Percentiles rank a stretch among this genome's conserved stretches.
phyloP scores from a whole-genome alignment of 2,888 invertebrate genomes.

The Micropterix aruncella region DNA sequence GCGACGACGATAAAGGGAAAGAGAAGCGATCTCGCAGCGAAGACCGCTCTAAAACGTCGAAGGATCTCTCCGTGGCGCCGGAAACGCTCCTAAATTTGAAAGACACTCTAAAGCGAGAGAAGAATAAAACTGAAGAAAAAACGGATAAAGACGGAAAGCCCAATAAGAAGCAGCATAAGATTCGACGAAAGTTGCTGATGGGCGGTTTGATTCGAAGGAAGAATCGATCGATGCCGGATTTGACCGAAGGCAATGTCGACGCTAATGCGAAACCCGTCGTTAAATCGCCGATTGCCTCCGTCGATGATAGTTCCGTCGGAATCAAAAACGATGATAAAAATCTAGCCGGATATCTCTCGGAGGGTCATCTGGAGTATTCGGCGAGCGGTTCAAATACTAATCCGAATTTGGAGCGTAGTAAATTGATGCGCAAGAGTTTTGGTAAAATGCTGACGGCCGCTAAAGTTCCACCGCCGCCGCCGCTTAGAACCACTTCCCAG shows the following conservation, averaged over 20 bases:
- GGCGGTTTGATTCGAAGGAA: constrained; percentile 79
- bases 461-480: constrained; percentile 77
- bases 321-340: constrained; percentile 42
- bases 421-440: constrained; percentile 79
- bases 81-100: constrained; percentile 33
- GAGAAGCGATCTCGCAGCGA: constrained; percentile 75
- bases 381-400: constrained; percentile 48
- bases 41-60: constrained; percentile 64
- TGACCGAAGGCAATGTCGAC: constrained; percentile 63
- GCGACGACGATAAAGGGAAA: constrained; percentile 54
- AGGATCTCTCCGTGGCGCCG: constrained; percentile 57
- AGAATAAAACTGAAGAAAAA: constrained; percentile 45
- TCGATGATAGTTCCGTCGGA: constrained; percentile 68
- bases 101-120: constrained; percentile 38
- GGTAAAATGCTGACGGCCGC: constrained; percentile 70
- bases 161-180: constrained; percentile 83
- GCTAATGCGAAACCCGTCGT: constrained; percentile 26
- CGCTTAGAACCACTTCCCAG: constrained; percentile 75
- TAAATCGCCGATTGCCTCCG: constrained; percentile 36
- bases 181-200: constrained; percentile 75
- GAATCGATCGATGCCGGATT: constrained; percentile 84
- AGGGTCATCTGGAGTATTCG: constrained; percentile 72
- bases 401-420: constrained; percentile 74
- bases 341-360: constrained; percentile 71
- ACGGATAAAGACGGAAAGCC: constrained; percentile 55